These are phyloP conservation scores for Myotis yumanensis DNA, from an alignment of 2,113 vertebrate genomes.

Conservation along the genomic window DNA sequence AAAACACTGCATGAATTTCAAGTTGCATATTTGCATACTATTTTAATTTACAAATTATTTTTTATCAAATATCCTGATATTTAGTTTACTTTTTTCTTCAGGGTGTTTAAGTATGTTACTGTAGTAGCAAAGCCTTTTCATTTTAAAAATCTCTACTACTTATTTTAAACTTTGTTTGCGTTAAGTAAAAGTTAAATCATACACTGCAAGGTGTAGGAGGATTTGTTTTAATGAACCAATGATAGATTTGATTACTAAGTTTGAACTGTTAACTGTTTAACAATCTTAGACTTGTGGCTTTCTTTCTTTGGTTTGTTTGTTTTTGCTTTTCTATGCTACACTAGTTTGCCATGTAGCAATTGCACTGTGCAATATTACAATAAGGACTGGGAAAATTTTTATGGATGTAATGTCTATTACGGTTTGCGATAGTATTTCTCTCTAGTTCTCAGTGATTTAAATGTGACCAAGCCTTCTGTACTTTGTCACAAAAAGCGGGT, in stretches of 20 bases:
- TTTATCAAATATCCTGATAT: constrained; percentile 85
- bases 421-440: constrained; percentile 99
- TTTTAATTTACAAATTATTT: constrained; percentile 84
- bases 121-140: constrained; percentile 88
- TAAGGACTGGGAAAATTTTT: constrained; percentile 98
- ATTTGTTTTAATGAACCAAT: constrained; percentile 91
- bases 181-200: constrained; percentile 96
- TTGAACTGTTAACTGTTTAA: constrained; percentile 96
- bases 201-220: constrained; percentile 96
- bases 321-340: constrained; percentile 96
- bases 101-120: constrained; percentile 94
- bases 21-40: constrained; percentile 83
- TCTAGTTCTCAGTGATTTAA: constrained; percentile 99
- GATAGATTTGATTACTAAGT: constrained; percentile 92
- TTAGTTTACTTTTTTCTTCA: constrained; percentile 89
- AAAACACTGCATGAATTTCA: constrained; percentile 89
- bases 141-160: constrained; percentile 85
- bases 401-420: constrained; percentile 99
- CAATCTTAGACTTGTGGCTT: constrained; percentile 93
- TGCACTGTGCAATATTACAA: constrained; percentile 99
- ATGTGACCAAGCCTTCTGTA: constrained; percentile 99
- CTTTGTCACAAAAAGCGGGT: constrained; percentile 99
- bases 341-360: constrained; percentile 99
- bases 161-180: constrained; percentile 86
- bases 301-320: constrained; percentile 83